phyloP scores from a whole-genome alignment of 2,113 vertebrate genomes.

The Poicephalus gulielmi region DNA sequence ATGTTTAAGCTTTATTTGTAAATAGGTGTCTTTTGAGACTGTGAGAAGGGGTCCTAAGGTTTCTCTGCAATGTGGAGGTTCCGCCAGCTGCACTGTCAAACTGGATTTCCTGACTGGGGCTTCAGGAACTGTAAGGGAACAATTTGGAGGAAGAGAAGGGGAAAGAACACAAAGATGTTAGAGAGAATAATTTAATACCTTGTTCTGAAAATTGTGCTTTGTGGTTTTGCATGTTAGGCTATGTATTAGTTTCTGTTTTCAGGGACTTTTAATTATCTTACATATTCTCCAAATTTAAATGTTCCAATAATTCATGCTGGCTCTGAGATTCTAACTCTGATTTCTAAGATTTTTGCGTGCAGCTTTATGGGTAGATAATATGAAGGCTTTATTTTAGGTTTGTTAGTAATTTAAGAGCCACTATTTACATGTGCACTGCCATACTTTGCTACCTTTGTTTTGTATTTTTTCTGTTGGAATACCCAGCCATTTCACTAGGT shows the following conservation, averaged over 20 bases:
- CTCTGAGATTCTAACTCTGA: not conserved
- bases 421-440: not conserved
- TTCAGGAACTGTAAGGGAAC: not conserved
- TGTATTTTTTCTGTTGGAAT: not conserved
- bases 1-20: not conserved
- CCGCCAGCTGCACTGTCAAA: not conserved
- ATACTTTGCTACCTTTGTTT: not conserved
- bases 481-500: not conserved
- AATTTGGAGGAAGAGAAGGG: not conserved
- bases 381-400: not conserved
- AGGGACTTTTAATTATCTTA: not conserved
- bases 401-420: not conserved
- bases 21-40: not conserved
- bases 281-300: not conserved
- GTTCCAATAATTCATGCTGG: not conserved
- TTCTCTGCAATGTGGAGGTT: not conserved
- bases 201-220: not conserved
- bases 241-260: not conserved
- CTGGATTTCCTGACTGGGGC: accelerated
- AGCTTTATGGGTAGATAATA: not conserved
- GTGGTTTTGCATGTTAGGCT: not conserved
- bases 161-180: not conserved
- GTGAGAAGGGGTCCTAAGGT: not conserved
- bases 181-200: not conserved
- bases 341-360: not conserved